Percentiles rank a stretch among this genome's conserved stretches.
These are phyloP conservation scores for Microtus montanus DNA, from an alignment of 2,113 vertebrate species.

Conservation along the genomic window DNA sequence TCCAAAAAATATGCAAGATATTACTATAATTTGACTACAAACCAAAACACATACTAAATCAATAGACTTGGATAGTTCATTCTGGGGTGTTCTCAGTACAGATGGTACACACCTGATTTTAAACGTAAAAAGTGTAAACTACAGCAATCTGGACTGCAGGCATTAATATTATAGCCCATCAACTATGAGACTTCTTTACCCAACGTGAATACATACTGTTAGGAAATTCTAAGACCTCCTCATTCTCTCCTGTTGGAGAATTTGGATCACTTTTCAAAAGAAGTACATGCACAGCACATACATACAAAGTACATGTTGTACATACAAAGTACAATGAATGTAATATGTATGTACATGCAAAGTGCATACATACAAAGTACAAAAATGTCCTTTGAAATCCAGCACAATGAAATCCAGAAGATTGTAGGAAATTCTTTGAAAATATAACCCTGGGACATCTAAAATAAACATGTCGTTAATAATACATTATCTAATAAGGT, in stretches of 20 bases:
- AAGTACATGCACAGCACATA: no score
- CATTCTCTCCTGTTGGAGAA: constrained; percentile 71
- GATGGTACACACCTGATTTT: constrained; percentile 84
- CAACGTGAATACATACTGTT: constrained; percentile 69
- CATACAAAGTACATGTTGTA: no score
- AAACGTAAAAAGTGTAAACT: constrained; percentile 92
- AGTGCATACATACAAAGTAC: no score
- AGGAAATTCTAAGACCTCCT: constrained; percentile 80
- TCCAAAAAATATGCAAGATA: constrained; percentile 98
- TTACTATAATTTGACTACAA: constrained; percentile 92
- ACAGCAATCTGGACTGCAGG: constrained; percentile 91
- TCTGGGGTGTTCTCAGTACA: constrained; percentile 85
- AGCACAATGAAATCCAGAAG: neutral
- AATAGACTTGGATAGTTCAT: constrained; percentile 92
- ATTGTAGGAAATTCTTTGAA: neutral
- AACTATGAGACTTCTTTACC: constrained; percentile 85
- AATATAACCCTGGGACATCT: neutral
- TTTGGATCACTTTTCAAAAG: constrained; percentile 79
- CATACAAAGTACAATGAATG: no score
- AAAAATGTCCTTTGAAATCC: no score
- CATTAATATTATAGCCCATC: constrained; percentile 89
- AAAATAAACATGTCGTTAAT: neutral
- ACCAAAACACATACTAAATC: constrained; percentile 91
- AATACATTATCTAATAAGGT: neutral
- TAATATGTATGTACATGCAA: no score